Percentiles rank a stretch among this genome's conserved stretches.
phyloP scores from a whole-genome alignment of 2,113 vertebrate genomes.

The Pelobates fuscus region DNA sequence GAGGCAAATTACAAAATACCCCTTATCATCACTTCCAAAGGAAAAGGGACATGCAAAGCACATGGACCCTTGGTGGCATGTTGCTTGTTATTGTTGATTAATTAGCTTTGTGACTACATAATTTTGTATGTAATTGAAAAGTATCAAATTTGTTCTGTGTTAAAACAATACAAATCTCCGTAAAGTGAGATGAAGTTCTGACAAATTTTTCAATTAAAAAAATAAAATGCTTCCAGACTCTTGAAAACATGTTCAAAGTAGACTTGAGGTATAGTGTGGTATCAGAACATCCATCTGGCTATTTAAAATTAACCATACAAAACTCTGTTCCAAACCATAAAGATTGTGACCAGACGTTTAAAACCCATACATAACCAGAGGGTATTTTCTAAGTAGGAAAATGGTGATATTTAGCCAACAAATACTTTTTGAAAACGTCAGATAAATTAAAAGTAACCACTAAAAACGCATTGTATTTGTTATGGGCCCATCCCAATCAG shows the following conservation, averaged over 20 bases:
- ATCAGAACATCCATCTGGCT: conserved; percentile 34
- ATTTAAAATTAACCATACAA: conserved; percentile 49
- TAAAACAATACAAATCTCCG: no score
- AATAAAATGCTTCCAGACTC: no score
- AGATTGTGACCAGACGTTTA: conserved; percentile 45
- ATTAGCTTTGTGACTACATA: no score
- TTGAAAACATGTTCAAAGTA: not conserved
- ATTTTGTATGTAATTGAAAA: no score
- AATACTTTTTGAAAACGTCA: conserved; percentile 43
- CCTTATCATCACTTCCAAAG: no score
- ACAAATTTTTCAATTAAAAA: no score
- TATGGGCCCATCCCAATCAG: conserved; percentile 19
- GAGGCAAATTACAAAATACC: no score
- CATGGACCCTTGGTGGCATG: no score
- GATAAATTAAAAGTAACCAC: conserved; percentile 50
- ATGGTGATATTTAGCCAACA: conserved; percentile 53
- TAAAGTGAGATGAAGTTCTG: no score
- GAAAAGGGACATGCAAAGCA: no score
- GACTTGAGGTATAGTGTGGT: not conserved
- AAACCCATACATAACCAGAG: conserved; percentile 49
- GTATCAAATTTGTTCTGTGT: no score
- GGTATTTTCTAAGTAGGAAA: conserved; percentile 51
- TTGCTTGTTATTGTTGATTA: no score
- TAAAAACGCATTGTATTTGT: conserved; percentile 51
- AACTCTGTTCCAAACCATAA: conserved; percentile 27